Evolutionary conservation across 2,888 invertebrate genomes (phyloP), one percentile per base, ranked within the genome.

Genomic region (Eilema depressum): DNA sequence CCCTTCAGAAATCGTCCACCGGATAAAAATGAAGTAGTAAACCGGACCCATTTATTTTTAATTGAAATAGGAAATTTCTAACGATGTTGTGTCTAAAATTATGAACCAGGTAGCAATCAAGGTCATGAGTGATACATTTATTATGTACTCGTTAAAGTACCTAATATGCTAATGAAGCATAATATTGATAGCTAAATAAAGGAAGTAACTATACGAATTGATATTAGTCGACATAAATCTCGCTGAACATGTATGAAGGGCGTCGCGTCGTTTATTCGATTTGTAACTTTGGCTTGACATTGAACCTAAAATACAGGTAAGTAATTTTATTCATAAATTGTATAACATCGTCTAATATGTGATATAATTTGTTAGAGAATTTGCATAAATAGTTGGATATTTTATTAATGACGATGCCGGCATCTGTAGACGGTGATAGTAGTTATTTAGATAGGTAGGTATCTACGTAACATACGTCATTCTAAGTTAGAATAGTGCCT

Each of bases 121-220:
- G n/a, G n/a, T n/a, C 47, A 47, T 20, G 47, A 47, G 47, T 47
- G 53, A 20, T n/a, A 53, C 20, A 53, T 53, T 53, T n/a, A 53
- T 8, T 20, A 53, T 53, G 10, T 53, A 53, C 53, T 53, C 10
- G 53, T 47, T 7, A 47, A 47, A 47, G 8, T 47, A 20, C 47
- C 47, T 20, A n/a, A 47, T 20, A 20, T 41, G 41, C 5, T 20
- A 47, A 20, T 47, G 20, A 20, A 47, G 2, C 47, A n/a, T 53
- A 53, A 53, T 53, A 53, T 53, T 53, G 53, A 53, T n/a, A 53
- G 53, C n/a, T 53, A 53, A 53, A 53, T 53, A 53, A 8, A 53
- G 53, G 53, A 53, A 53, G n/a, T 53, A 17, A 41, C 41, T 20
- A 53, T 2, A 53, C 20, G 53, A 53, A 53, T 20, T 53, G 20